Evolutionary conservation across 2,888 invertebrate genomes (phyloP), one percentile per base, ranked within the genome.

Genomic region (Pelosia muscerda): DNA sequence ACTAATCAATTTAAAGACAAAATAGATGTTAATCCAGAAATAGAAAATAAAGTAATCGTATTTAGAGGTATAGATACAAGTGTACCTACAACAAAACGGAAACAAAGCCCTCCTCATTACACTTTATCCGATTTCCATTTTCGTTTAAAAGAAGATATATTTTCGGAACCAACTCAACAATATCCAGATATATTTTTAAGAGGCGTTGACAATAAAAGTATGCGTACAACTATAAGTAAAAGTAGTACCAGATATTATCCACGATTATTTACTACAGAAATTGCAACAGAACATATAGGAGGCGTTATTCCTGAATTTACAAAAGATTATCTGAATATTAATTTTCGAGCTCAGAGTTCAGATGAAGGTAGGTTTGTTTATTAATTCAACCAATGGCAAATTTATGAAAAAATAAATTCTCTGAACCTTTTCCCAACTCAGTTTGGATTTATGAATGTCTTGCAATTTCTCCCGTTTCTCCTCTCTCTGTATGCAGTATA

Each of bases 171-270:
- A 1, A 28, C 26, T 2, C 13, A 28, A 8, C 25, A 62, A 2
- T 62, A 62, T 26, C 61, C 61, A 15, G 61, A 62, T 62, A 62
- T 62, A 15, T 62, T 62, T 53, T 13, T 28, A n/a, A 49, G 15
- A 28, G 23, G 25, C 19, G 38, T 19, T n/a, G 49, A 49, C 19
- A 8, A n/a, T n/a, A 49, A 49, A 49, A 49, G n/a, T 9, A 49
- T 8, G 8, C 8, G 1, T 19, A 0, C 19, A 8, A 4, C 49
- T 49, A 49, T 19, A 8, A 6, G n/a, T n/a, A 55, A 55, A 26
- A 25, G 15, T 26, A 25, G 2, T 2, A 55, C 23, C 38, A 38
- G 38, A 38, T 38, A 38, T 15, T 38, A 15, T 0, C 5, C 55
- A 26, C 55, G 15, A 26, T 0, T 26, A 23, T 53, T 53, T 3